Base-by-base conservation (phyloP, 2,797 vertebrate genomes). In the Holocentrus rufus region DNA sequence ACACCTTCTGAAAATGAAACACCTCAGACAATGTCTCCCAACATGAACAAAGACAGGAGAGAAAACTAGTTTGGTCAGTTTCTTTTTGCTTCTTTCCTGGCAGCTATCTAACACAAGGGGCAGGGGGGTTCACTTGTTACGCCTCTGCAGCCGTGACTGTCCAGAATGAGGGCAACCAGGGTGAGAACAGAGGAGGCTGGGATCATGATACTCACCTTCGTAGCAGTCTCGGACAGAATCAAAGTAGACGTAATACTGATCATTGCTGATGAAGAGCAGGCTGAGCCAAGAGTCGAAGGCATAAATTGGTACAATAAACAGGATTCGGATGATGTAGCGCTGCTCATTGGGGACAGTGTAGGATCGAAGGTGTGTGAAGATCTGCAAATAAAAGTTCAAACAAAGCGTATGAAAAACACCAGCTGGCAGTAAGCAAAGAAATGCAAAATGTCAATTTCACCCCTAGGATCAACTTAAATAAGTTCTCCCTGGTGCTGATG, bases 241-340 rank as follows among this genome's bases (percentile, higher is more conserved):
- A 0, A 99, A 97, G 87, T 99, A 99, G 74, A 99, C 93, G 0
- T 98, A 98, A 89, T 96, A 97, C 82, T 98, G 96, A 85, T 95
- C 92, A 73, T 94, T 96, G 79, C 94, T 96, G 65, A 99, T 96
- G 84, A 99, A 95, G 58, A 99, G 94, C 59, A 99, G 95, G 90
- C 97, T 99, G 77, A 99, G 96, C 98, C 98, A 99, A 9, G 98
- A 99, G 86, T 98, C 96, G 0, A 98, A 97, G 85, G 97, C 93
- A 0, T 97, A 99, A 79, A 99, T 86, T 0, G 97, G 98, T 47
- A 99, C 97, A 0, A 99, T 96, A 74, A 99, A 95, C 31, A 99
- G 95, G 86, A 99, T 98, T 67, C 97, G 96, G 82, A 99, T 96
- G 91, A 99, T 95, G 88, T 97, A 98, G 56, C 97, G 96, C 91